Base-by-base conservation (phyloP, 2,113 vertebrate species). In the Corvus moneduloides region DNA sequence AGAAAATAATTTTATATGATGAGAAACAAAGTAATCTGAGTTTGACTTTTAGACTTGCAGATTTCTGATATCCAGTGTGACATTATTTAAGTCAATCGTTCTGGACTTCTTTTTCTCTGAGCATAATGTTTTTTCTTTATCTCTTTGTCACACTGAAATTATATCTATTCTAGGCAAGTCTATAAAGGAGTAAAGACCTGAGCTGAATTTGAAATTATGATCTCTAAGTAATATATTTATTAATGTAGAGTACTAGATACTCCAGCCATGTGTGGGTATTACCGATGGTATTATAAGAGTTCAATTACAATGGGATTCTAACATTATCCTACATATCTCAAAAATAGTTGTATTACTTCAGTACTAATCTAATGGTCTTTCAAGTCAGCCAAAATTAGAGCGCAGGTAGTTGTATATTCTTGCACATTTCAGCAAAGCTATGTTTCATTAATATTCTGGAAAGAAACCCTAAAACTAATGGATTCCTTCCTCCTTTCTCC, bases 391-490 rank as follows among this genome's bases (percentile, higher is more conserved):
- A 66, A 39, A 92, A 85, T 73, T 83, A 74, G 71, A 55, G 67
- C 52, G 76, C 61, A 87, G n/a, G 35, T 80, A 66, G 75, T 84
- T 94, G 76, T 69, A 46, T 84, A 62, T 59, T 55, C 82, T 67
- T 64, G n/a, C 39, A 92, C 55, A 68, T 96, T 94, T 96, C 82
- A 87, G 59, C 30, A 44, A 75, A 87, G 61, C 48, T 62, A 35
- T 32, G 43, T 77, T 84, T 74, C 90, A 89, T 93, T 91, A 95
- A 88, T 68, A 78, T 94, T 96, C 93, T 95, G 78, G 87, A 75
- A 96, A 95, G 87, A 95, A 96, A 94, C 76, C 48, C 26, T 90
- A 83, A 77, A 96, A 92, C 67, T 82, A 97, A 97, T 97, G 92
- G 94, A 96, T 97, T 97, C 80, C 10, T 81, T 89, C 84, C 84